A percentile compares a stretch with the other conserved stretches of the same genome.
Conservation (phyloP, 2,113 vertebrate genomes). For the Callaeas wilsoni region DNA sequence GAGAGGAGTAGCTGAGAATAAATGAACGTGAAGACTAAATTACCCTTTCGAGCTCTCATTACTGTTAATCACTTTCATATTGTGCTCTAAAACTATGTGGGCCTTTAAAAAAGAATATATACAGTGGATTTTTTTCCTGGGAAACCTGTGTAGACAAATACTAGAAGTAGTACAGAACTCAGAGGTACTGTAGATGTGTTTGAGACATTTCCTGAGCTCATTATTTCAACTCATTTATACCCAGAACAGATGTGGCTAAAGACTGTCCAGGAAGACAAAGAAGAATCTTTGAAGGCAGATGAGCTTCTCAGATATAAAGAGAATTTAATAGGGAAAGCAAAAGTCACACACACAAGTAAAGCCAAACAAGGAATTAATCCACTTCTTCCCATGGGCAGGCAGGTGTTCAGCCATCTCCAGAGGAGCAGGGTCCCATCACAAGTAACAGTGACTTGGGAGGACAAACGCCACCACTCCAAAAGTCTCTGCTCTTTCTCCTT, state of each 20-base stretch:
- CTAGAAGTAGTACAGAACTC: neutral
- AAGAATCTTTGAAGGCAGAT: neutral
- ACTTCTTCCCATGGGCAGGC: neutral
- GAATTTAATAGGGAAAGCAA: neutral
- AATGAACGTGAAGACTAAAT: neutral
- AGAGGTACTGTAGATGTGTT: neutral
- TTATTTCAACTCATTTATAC: neutral
- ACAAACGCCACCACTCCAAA: accelerated
- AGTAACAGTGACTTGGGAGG: no score
- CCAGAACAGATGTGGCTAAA: neutral
- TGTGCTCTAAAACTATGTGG: neutral
- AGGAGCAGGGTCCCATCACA: neutral
- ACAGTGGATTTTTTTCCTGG: neutral
- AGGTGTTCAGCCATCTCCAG: neutral
- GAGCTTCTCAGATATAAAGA: neutral
- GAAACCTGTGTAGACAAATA: neutral
- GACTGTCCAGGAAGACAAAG: neutral
- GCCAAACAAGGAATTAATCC: neutral
- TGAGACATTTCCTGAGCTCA: neutral
- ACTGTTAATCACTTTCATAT: neutral
- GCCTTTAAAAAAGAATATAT: neutral
- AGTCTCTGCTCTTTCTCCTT: neutral
- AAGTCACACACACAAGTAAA: neutral
- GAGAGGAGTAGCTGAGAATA: neutral
- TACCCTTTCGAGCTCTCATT: neutral